Conservation (phyloP, 2,797 vertebrate species). For the Aldrovandia affinis region DNA sequence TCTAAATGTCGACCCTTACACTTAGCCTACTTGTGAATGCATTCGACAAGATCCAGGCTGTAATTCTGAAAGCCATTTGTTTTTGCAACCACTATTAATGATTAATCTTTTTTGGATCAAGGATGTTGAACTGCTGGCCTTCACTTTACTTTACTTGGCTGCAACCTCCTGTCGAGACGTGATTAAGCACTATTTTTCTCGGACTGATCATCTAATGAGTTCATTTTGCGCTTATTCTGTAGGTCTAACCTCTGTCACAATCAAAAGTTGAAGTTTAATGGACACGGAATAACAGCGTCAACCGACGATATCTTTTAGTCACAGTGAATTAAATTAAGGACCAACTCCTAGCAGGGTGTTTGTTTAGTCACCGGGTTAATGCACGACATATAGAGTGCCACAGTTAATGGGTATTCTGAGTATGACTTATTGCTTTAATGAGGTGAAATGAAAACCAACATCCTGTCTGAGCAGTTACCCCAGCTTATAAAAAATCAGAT, state of each 20-base stretch:
- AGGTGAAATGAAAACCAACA: too few species aligned
- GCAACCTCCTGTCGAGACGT: background rate
- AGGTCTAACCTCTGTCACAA: background rate
- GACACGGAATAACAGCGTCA: background rate
- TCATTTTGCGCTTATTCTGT: background rate
- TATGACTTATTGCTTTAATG: too few species aligned
- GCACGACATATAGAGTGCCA: too few species aligned
- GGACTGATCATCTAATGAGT: background rate
- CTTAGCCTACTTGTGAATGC: background rate
- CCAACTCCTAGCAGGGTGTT: background rate
- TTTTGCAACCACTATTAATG: constrained; percentile 7
- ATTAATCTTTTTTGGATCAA: background rate
- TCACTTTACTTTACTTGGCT: background rate
- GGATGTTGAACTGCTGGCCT: background rate
- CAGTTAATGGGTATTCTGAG: too few species aligned
- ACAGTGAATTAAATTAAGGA: background rate
- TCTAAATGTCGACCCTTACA: background rate
- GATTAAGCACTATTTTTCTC: background rate
- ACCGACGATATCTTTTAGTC: background rate
- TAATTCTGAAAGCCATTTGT: background rate
- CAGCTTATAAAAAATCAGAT: too few species aligned
- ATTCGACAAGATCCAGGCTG: background rate
- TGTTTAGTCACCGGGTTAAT: too few species aligned
- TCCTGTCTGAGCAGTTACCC: too few species aligned
- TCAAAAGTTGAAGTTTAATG: background rate